Conservation (phyloP, 2,113 vertebrate genomes). For the Epinephelus cyanopodus region DNA sequence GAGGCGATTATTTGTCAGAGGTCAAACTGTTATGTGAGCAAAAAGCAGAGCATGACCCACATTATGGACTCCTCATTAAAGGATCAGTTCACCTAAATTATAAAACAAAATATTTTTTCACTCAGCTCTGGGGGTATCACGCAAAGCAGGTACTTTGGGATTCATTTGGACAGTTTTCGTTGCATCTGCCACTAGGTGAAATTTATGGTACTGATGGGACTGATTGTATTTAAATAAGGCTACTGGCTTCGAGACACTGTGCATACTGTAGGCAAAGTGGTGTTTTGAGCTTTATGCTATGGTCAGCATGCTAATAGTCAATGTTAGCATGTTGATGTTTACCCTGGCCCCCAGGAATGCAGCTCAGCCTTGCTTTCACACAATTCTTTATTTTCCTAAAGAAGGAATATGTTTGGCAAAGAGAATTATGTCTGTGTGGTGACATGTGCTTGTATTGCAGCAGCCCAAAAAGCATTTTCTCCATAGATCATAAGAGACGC, state of each 20-base stretch:
- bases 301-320: no score
- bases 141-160: not conserved
- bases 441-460: not conserved
- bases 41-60: not conserved
- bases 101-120: not conserved
- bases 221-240: no score
- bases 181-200: constrained; percentile 4
- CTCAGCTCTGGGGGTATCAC: not conserved
- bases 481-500: no score
- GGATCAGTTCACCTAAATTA: not conserved
- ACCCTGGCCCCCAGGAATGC: no score
- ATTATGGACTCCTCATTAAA: not conserved
- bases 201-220: not conserved
- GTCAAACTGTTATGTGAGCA: not conserved
- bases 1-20: not conserved
- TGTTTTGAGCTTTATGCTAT: no score
- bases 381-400: constrained; percentile 41
- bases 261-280: no score
- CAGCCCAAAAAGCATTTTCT: no score
- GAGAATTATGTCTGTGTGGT: constrained; percentile 45
- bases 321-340: no score
- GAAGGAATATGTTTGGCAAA: constrained; percentile 42
- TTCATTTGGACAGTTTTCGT: constrained; percentile 21
- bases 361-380: not conserved
- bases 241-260: not conserved